A percentile compares a stretch with the other conserved stretches of the same genome.
Conservation (phyloP, 2,888 invertebrate genomes). For the Lepidochrysops patricia region DNA sequence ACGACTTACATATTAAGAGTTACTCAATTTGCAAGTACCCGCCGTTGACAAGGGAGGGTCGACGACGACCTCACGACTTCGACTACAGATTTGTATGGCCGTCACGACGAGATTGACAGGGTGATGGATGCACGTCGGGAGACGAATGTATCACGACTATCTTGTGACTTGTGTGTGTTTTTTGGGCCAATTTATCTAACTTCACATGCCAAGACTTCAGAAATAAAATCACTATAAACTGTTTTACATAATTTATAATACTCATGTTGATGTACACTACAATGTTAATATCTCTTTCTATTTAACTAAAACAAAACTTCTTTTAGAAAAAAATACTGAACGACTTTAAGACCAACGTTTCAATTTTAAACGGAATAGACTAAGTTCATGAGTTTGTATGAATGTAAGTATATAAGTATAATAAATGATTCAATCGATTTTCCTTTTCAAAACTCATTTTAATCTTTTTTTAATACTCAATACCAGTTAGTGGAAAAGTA, state of each 20-base stretch:
- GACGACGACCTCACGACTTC: slow-evolving; percentile 36
- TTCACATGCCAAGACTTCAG: background rate
- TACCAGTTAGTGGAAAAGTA: too few relatives aligned
- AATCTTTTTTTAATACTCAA: too few relatives aligned
- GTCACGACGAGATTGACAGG: slow-evolving; percentile 19
- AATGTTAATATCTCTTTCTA: too few relatives aligned
- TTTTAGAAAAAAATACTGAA: too few relatives aligned
- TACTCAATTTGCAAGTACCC: background rate
- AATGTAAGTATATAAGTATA: too few relatives aligned
- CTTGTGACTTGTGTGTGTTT: background rate
- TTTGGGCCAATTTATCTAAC: background rate
- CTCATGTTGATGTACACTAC: too few relatives aligned
- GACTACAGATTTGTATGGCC: slow-evolving; percentile 19
- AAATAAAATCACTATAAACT: background rate
- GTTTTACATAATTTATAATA: background rate
- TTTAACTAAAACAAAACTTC: too few relatives aligned
- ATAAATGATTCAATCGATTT: too few relatives aligned
- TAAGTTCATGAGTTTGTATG: too few relatives aligned
- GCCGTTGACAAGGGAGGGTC: slow-evolving; percentile 25
- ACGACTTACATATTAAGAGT: background rate
- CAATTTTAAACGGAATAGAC: too few relatives aligned
- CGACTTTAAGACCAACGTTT: too few relatives aligned
- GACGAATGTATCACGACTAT: slow-evolving; percentile 9
- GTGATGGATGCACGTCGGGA: slow-evolving; percentile 11
- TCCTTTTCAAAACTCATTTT: too few relatives aligned